A percentile compares a stretch with the other conserved stretches of the same genome.
Conservation (phyloP, 2,797 vertebrate genomes). For the Oreochromis mossambicus region DNA sequence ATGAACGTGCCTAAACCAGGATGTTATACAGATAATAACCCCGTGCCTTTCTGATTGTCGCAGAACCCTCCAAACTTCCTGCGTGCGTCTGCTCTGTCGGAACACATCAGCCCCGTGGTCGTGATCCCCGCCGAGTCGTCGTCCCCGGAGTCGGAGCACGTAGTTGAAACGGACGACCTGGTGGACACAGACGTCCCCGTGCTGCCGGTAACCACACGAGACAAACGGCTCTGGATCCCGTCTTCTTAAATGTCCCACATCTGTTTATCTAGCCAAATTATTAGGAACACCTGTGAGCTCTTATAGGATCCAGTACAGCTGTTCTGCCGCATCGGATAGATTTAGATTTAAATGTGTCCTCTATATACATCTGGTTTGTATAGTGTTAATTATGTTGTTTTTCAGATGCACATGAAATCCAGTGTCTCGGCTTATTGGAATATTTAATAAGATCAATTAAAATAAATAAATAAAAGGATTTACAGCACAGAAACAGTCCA, state of each 20-base stretch:
- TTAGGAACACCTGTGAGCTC: neutral
- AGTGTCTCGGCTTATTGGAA: neutral
- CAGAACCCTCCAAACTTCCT: conserved; percentile 98
- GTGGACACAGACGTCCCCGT: conserved; percentile 88
- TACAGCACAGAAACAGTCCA: neutral
- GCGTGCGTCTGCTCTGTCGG: conserved; percentile 91
- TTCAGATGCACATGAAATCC: neutral
- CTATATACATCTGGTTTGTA: conserved; percentile 6
- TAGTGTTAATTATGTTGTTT: neutral
- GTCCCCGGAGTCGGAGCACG: conserved; percentile 90
- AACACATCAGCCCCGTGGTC: conserved; percentile 97
- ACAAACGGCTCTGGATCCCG: neutral
- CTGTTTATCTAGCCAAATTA: neutral
- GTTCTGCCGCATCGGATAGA: neutral
- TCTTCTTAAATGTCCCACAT: neutral
- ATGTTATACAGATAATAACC: neutral
- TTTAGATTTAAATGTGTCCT: neutral
- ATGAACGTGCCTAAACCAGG: neutral
- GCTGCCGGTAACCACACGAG: conserved; percentile 74
- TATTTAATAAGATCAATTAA: neutral
- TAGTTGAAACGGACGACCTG: conserved; percentile 89
- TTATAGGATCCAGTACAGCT: no score
- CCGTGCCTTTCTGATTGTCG: neutral
- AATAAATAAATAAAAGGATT: neutral
- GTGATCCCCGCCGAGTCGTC: conserved; percentile 91